Conservation (phyloP, 2,113 vertebrate genomes). For the Cairina moschata region DNA sequence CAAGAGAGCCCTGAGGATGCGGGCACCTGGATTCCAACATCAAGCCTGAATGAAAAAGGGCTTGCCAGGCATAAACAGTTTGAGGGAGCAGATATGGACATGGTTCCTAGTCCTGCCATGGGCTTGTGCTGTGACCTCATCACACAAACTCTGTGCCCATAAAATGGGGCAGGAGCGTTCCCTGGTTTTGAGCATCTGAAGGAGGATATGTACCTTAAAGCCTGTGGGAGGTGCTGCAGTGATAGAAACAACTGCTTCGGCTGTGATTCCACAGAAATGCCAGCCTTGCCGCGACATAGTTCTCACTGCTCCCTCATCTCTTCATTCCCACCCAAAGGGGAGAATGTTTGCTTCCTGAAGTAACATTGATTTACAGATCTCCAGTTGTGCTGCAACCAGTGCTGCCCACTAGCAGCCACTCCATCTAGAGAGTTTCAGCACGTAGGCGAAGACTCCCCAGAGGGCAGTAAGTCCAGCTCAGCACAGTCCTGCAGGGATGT, state of each 20-base stretch:
- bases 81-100: background rate
- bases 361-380: background rate
- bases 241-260: rapidly evolving
- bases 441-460: background rate
- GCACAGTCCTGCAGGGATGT: rapidly evolving
- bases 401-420: no score
- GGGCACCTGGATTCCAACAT: background rate
- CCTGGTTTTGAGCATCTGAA: background rate
- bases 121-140: background rate
- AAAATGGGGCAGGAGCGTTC: background rate
- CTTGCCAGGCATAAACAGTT: background rate
- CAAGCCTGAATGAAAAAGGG: background rate
- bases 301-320: background rate
- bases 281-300: background rate
- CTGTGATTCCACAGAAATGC: background rate
- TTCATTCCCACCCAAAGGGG: background rate
- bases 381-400: rapidly evolving
- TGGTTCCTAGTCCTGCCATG: background rate
- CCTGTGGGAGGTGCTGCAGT: background rate
- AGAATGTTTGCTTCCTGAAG: background rate
- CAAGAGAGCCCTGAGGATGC: background rate
- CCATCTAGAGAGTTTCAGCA: background rate
- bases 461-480: background rate
- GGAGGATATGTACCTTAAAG: no score
- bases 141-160: background rate